These are phyloP conservation scores for Melieria omissa DNA, from an alignment of 2,888 invertebrate genomes.

Conservation along the genomic window DNA sequence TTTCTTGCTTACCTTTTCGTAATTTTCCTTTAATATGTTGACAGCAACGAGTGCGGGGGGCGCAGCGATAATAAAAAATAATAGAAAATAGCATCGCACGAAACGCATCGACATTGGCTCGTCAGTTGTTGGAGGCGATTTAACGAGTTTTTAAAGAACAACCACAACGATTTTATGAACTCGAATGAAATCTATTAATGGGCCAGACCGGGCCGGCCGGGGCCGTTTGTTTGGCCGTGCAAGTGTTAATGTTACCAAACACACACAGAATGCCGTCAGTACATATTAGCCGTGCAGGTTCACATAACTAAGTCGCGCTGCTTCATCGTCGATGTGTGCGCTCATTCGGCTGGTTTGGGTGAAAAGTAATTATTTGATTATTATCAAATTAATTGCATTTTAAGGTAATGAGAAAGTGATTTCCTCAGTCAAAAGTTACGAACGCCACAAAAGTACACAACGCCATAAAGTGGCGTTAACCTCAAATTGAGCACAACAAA, in stretches of 20 bases:
- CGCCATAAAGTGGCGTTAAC: too few relatives aligned
- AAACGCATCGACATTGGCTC: neutral
- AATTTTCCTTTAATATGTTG: slow-evolving; percentile 29
- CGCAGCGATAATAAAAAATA: neutral
- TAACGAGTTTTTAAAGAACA: slow-evolving; percentile 6
- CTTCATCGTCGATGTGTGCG: too few relatives aligned
- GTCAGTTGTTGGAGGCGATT: neutral
- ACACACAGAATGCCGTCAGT: neutral
- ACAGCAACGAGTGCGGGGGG: slow-evolving; percentile 1
- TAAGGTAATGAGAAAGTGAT: slow-evolving; percentile 31
- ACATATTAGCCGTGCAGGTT: too few relatives aligned
- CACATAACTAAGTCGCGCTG: too few relatives aligned
- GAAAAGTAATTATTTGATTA: slow-evolving; percentile 64
- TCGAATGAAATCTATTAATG: slow-evolving; percentile 1
- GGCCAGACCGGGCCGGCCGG: neutral
- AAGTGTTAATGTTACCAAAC: slow-evolving; percentile 30
- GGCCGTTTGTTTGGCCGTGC: neutral
- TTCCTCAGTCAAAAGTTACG: neutral
- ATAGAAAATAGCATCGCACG: too few relatives aligned
- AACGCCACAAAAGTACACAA: too few relatives aligned
- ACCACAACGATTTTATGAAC: neutral
- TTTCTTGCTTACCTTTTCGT: slow-evolving; percentile 6
- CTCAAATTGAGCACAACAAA: too few relatives aligned
- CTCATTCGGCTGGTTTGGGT: slow-evolving; percentile 43
- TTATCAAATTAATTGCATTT: slow-evolving; percentile 60